Evolutionary conservation across 30 jellyfish, hydroid and myxozoan genomes (phyloP).

Genomic region (Hydractinia echinata): DNA sequence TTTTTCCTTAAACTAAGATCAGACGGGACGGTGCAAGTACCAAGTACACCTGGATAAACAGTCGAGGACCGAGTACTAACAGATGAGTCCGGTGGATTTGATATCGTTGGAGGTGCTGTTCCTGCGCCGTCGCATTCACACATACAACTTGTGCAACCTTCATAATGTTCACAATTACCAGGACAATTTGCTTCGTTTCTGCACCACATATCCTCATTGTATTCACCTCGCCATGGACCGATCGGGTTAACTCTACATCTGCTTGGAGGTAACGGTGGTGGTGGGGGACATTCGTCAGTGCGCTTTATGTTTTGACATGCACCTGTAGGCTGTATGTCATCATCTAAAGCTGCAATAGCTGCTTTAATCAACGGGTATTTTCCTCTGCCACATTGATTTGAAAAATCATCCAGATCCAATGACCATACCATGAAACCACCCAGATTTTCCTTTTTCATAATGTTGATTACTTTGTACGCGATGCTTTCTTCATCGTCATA

Average conservation of each 20-base stretch:
- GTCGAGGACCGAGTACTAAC: no score
- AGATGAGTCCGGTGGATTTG: no score
- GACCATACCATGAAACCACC: constrained; percentile 36
- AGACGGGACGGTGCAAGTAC: not conserved
- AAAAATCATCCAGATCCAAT: constrained; percentile 34
- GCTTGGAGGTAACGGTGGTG: not conserved
- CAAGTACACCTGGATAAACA: no score
- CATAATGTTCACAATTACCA: constrained; percentile 11
- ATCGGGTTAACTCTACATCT: not conserved
- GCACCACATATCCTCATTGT: constrained; percentile 1
- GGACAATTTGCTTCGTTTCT: not conserved
- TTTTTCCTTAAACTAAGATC: not conserved
- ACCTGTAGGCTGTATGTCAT: not conserved
- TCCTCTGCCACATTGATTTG: constrained; percentile 20
- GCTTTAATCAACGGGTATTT: constrained; percentile 33
- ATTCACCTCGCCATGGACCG: constrained; percentile 7
- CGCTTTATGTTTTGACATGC: not conserved
- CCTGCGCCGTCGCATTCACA: constrained; percentile 14
- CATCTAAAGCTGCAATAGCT: constrained; percentile 11
- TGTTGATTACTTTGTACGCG: constrained; percentile 7
- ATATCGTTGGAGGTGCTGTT: not conserved
- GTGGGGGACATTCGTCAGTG: not conserved
- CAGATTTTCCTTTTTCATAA: constrained; percentile 14
- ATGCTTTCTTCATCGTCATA: constrained; percentile 26
- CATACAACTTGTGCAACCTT: not conserved